Base-by-base conservation (phyloP, 2,113 vertebrate genomes). In the Thymallus thymallus region DNA sequence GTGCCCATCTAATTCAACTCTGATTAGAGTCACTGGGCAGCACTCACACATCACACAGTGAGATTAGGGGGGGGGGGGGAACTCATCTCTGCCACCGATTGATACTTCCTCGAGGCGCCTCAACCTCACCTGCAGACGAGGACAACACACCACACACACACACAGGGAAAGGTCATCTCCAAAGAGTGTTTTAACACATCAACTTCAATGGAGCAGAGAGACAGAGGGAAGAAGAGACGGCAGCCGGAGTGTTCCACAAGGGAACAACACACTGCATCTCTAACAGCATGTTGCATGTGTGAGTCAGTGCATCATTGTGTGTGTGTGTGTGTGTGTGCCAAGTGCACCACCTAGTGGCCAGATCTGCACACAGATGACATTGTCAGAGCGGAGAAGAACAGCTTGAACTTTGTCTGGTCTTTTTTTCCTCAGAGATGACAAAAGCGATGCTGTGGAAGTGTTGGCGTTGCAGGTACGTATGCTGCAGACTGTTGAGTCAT, bases 321-420 rank as follows among this genome's bases (percentile, higher is more conserved):
- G 7, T 45, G 26, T 12, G 75, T 70, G 35, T 6, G 14, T 14
- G 1, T 71, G 22, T 18, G 45, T 10, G 61, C 55, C 88, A 55
- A 89, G 80, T 74, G 85, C 86, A 64, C 85, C 90, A 85, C 82
- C 91, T 91, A 81, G 84, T 89, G 92, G 29, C 0, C 5, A 77
- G 7, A 10, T 24, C 61, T 13, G 46, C 14, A 48, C 10, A 24
- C 22, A n/a, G 71, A 78, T 18, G 75, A 82, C 26, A 72, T 0
- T 6, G 76, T 77, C 66, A 7, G 3, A 45, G 7, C 6, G 35
- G 56, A 3, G n/a, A 55, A 71, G 62, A 20, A 30, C 35, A 67
- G 69, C 75, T 76, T 73, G 73, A 75, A 74, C 78, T 82, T 85
- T 82, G 23, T 16, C 51, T 56, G 13, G 51, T 62, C 32, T 18